phyloP scores from a whole-genome alignment of 2,797 vertebrate species.

The Telmatherina bonti region DNA sequence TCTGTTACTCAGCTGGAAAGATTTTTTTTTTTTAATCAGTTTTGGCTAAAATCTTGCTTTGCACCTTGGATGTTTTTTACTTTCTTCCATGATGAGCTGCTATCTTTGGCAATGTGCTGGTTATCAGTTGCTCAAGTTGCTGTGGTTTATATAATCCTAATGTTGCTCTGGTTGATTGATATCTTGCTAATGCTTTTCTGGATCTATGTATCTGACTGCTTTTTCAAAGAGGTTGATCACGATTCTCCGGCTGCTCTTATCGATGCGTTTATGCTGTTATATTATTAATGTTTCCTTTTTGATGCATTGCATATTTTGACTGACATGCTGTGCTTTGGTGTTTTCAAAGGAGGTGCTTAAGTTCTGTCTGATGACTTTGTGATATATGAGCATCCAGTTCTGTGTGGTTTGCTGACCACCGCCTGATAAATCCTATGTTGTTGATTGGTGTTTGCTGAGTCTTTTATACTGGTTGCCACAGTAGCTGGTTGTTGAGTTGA shows the following conservation, averaged over 20 bases:
- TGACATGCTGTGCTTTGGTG: constrained; percentile 29
- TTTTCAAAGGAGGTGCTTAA: constrained; percentile 21
- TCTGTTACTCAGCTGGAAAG: constrained; percentile 24
- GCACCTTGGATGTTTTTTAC: constrained; percentile 47
- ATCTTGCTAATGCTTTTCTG: constrained; percentile 48
- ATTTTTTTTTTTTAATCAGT: background rate
- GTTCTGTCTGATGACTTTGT: constrained; percentile 34
- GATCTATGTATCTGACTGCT: constrained; percentile 35
- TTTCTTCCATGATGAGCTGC: constrained; percentile 59
- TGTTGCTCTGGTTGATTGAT: constrained; percentile 52
- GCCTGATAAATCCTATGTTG: background rate
- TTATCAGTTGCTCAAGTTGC: constrained; percentile 48
- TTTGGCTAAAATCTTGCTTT: constrained; percentile 32
- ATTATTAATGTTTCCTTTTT: constrained; percentile 49
- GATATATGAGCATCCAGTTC: constrained; percentile 4
- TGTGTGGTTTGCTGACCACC: constrained; percentile 21
- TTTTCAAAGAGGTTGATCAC: constrained; percentile 36
- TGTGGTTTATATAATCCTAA: constrained; percentile 51
- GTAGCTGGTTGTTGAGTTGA: background rate
- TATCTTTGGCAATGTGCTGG: constrained; percentile 57
- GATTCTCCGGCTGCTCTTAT: constrained; percentile 39
- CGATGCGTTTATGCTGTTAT: constrained; percentile 34
- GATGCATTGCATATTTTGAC: constrained; percentile 40
- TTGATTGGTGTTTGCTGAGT: constrained; percentile 15
- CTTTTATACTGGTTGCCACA: constrained; percentile 12